Conservation (phyloP, 23 tunicate genomes). For the Trididemnum nubilum region DNA sequence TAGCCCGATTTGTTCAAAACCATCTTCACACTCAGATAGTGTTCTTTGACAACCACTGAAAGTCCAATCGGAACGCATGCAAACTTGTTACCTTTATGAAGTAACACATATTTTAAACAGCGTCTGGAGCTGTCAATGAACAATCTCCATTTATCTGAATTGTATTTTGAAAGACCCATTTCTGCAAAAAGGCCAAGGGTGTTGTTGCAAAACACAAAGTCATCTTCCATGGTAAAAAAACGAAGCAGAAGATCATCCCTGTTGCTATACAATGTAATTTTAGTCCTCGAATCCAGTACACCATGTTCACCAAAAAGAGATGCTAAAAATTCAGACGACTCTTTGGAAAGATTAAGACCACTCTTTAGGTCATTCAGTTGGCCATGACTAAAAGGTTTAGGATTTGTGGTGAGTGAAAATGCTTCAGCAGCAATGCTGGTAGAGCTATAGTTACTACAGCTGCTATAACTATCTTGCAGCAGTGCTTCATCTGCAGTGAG, state of each 20-base stretch:
- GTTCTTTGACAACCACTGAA: no score
- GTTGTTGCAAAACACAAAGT: no score
- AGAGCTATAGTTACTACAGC: constrained; percentile 20
- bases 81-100: no score
- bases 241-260: constrained; percentile 21
- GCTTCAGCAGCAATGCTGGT: constrained; percentile 10
- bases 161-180: no score
- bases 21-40: constrained; percentile 25
- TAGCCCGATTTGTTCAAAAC: constrained; percentile 8
- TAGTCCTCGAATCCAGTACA: constrained; percentile 19
- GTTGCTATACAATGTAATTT: constrained; percentile 10
- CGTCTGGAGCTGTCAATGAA: no score
- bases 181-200: no score
- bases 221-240: constrained; percentile 19
- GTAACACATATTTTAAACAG: no score
- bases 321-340: constrained; percentile 26
- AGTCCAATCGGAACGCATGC: no score
- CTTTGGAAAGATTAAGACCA: constrained; percentile 22
- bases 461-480: constrained; percentile 2
- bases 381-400: constrained; percentile 31
- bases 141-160: no score
- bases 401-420: not conserved
- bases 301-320: constrained; percentile 29
- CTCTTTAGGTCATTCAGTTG: constrained; percentile 26
- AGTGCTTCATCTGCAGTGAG: constrained; percentile 16